A percentile compares a stretch with the other conserved stretches of the same genome.
phyloP scores from a whole-genome alignment of 2,797 vertebrate genomes.

The Lemur catta region DNA sequence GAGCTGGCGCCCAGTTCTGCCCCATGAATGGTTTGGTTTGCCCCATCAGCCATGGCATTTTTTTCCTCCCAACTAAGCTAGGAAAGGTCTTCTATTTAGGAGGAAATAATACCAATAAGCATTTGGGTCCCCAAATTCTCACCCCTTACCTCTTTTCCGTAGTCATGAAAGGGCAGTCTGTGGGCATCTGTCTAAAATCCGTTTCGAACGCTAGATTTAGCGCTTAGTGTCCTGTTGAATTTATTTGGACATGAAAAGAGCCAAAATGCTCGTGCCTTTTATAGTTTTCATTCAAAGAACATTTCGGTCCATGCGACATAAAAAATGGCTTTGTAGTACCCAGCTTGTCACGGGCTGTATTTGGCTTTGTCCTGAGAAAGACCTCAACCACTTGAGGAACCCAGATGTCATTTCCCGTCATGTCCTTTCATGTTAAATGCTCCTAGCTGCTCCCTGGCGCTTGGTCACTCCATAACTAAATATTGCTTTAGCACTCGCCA shows the following conservation, averaged over 20 bases:
- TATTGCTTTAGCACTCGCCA: constrained; percentile 65
- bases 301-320: constrained; percentile 21
- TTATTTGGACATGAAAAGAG: constrained; percentile 58
- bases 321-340: constrained; percentile 47
- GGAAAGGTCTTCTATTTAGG: constrained; percentile 38
- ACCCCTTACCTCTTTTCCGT: background rate
- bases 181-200: background rate
- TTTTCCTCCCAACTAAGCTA: constrained; percentile 57
- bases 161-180: background rate
- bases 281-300: constrained; percentile 53
- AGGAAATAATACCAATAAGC: background rate
- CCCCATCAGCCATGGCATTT: background rate
- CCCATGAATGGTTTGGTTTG: background rate
- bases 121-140: constrained; percentile 45
- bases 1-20: constrained; percentile 34
- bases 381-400: constrained; percentile 23
- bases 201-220: background rate
- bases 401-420: constrained; percentile 9
- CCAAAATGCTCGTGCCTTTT: constrained; percentile 4
- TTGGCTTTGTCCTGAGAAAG: constrained; percentile 40
- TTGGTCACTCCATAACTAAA: constrained; percentile 70
- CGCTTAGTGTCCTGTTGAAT: background rate
- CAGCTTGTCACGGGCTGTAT: constrained; percentile 27
- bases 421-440: constrained; percentile 61
- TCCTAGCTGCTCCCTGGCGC: constrained; percentile 31